A percentile compares a stretch with the other conserved stretches of the same genome.
These are phyloP conservation scores for Zaprionus camerounensis DNA, from an alignment of 1,140 invertebrate genomes.

Conservation along the genomic window DNA sequence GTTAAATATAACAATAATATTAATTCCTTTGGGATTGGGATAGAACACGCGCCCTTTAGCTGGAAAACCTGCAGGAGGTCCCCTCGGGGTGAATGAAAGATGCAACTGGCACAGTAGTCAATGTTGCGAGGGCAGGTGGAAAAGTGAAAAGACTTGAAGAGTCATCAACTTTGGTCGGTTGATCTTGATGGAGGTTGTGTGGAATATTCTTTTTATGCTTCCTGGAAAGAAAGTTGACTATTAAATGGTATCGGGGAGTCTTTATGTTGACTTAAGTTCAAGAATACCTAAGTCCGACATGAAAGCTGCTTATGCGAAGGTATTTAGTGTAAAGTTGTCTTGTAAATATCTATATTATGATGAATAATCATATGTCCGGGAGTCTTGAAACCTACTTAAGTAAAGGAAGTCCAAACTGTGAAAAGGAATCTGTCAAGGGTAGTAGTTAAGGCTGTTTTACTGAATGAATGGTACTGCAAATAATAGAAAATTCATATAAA, in stretches of 20 bases:
- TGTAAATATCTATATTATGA: too few species aligned
- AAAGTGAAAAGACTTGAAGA: slow-evolving; percentile 16
- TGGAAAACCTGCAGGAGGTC: slow-evolving; percentile 68
- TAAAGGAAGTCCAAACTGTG: too few species aligned
- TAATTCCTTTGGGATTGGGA: neutral
- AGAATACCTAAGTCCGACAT: neutral
- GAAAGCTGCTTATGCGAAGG: neutral
- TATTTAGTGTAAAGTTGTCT: too few species aligned
- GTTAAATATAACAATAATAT: slow-evolving; percentile 63
- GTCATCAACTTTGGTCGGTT: slow-evolving; percentile 27
- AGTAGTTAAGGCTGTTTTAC: too few species aligned
- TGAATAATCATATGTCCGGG: too few species aligned
- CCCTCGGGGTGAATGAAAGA: neutral
- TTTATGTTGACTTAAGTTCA: neutral
- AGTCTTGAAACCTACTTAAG: too few species aligned
- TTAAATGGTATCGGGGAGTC: neutral
- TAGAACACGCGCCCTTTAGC: slow-evolving; percentile 59
- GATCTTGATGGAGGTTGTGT: neutral
- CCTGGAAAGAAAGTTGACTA: neutral
- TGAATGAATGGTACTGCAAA: too few species aligned
- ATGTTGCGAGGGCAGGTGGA: slow-evolving; percentile 18
- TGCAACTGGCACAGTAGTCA: slow-evolving; percentile 11
- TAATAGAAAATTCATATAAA: too few species aligned
- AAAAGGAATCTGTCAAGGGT: too few species aligned
- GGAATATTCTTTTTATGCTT: neutral